Evolutionary conservation across 2,113 vertebrate species (phyloP), one percentile per base, ranked within the genome.

Genomic region (Hemicordylus capensis): DNA sequence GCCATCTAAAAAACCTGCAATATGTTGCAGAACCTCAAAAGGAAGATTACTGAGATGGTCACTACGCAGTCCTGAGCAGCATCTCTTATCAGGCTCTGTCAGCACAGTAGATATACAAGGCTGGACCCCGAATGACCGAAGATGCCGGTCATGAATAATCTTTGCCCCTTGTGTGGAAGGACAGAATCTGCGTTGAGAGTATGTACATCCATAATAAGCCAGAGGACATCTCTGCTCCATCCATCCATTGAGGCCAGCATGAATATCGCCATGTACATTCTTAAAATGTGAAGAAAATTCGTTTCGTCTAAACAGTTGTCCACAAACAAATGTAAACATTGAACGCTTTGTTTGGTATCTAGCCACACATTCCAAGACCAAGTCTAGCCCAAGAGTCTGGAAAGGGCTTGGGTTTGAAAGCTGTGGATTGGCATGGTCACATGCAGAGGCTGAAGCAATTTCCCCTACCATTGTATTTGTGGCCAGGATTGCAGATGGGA

Each of bases 261-360:
- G 98, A 93, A 99, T 99, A 92, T 99, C 99, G 76, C 98, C 98
- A 42, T 99, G 99, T 70, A 99, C 98, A 10, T 99, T 99, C 88
- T 97, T 98, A 97, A 99, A 99, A 96, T 99, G 99, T 0, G 98
- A 98, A 12, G 98, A 97, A 95, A 99, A 99, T 93, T 99, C 98
- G 92, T 99, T 98, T 92, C 99, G 96, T 80, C 98, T 98, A 90
- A 99, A 98, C 76, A 99, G 95, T 93, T 99, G 99, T 90, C 98
- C 98, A 87, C 99, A 99, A 90, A 99, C 96, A 85, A 99, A 99
- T 90, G 99, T 98, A 95, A 99, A 99, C 97, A 98, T 99, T 90
- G 98, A 99, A 91, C 98, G 98, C 78, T 99, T 99, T 79, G 98
- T 98, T 93, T 99, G 98, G 96, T 99, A 99, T 93, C 98, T 97